These are phyloP conservation scores for Choristoneura fumiferana DNA, from an alignment of 1,140 invertebrate genomes.

Conservation along the genomic window DNA sequence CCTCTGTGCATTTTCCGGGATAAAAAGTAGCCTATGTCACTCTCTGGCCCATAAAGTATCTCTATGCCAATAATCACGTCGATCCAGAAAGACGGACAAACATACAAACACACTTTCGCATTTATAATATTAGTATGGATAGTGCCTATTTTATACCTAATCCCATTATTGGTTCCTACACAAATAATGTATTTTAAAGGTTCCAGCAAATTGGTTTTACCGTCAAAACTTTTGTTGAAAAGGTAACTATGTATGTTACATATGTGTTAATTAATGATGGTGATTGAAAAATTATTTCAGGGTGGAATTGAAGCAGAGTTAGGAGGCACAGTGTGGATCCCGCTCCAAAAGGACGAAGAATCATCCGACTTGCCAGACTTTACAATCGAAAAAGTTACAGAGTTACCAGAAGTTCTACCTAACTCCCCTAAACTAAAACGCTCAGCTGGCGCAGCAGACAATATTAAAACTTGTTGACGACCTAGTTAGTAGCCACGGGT, in stretches of 20 bases:
- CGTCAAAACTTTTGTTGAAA: constrained; percentile 23
- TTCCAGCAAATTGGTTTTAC: constrained; percentile 4
- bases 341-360: constrained; percentile 72
- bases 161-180: not conserved
- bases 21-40: too few relatives aligned
- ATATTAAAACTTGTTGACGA: constrained; percentile 36
- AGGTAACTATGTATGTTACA: too few relatives aligned
- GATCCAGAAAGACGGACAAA: too few relatives aligned
- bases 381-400: constrained; percentile 72
- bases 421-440: constrained; percentile 61
- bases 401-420: constrained; percentile 68
- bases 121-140: too few relatives aligned
- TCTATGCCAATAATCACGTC: too few relatives aligned
- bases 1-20: too few relatives aligned
- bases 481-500: not conserved
- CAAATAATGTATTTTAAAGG: not conserved
- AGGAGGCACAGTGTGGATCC: constrained; percentile 88
- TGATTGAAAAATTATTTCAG: too few relatives aligned
- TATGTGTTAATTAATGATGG: too few relatives aligned
- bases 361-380: constrained; percentile 69
- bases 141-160: not conserved
- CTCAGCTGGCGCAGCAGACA: constrained; percentile 28
- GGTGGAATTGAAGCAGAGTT: constrained; percentile 88
- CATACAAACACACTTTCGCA: too few relatives aligned
- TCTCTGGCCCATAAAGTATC: too few relatives aligned